Conservation (phyloP, 1,140 invertebrate species). For the Rhynchophorus ferrugineus region DNA sequence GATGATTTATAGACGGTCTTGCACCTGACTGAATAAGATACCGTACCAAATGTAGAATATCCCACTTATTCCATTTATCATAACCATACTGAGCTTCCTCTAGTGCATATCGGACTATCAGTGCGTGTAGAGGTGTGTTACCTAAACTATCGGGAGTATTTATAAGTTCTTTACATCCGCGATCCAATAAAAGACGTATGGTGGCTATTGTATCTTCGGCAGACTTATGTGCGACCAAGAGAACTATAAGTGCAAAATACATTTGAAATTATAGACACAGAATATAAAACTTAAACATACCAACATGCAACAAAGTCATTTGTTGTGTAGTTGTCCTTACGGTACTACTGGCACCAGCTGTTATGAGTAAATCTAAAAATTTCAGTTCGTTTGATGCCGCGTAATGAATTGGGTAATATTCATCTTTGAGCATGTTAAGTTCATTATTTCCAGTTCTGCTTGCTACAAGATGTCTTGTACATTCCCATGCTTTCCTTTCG, state of each 20-base stretch:
- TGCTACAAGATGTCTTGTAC: conserved; percentile 55
- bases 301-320: conserved; percentile 63
- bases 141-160: conserved; percentile 64
- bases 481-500: conserved; percentile 62
- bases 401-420: conserved; percentile 70
- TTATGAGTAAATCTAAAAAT: conserved; percentile 59
- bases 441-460: conserved; percentile 62
- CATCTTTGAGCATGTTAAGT: conserved; percentile 66
- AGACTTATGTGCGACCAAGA: conserved; percentile 55
- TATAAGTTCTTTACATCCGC: conserved; percentile 62
- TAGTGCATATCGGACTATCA: conserved; percentile 63
- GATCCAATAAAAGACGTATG: conserved; percentile 55
- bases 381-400: conserved; percentile 59
- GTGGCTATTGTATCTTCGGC: conserved; percentile 62
- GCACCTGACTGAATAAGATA: conserved; percentile 58
- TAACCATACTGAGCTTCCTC: conserved; percentile 64
- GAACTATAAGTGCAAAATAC: conserved; percentile 41
- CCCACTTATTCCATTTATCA: conserved; percentile 65
- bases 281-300: no score
- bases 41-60: conserved; percentile 57
- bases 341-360: conserved; percentile 55
- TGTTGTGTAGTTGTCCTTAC: conserved; percentile 65
- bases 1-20: conserved; percentile 59
- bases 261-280: no score
- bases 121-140: conserved; percentile 55